Evolutionary conservation across 2,888 invertebrate genomes (phyloP).

Genomic region (Muschampia plurimacula): DNA sequence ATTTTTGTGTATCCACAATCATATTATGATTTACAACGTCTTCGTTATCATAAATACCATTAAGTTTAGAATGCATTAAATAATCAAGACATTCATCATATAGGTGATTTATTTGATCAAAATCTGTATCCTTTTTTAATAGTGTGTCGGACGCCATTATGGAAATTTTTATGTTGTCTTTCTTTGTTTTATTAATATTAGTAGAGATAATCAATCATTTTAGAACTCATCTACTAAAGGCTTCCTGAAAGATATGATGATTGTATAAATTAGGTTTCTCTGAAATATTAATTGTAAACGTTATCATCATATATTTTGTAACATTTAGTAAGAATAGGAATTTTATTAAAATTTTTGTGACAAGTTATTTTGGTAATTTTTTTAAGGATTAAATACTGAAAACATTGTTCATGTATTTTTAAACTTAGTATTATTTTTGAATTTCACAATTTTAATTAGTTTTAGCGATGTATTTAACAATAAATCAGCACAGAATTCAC

Average conservation of each 20-base stretch:
- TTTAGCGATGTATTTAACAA: too few species aligned
- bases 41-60: conserved; percentile 17
- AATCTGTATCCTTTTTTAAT: conserved; percentile 57
- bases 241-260: not conserved
- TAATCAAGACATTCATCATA: conserved; percentile 77
- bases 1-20: conserved; percentile 18
- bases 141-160: conserved; percentile 51
- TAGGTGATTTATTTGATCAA: conserved; percentile 65
- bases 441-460: too few species aligned
- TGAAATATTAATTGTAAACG: too few species aligned
- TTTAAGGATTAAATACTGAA: too few species aligned
- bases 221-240: not conserved
- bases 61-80: conserved; percentile 55
- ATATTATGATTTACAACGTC: conserved; percentile 20
- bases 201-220: conserved; percentile 19
- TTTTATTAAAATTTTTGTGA: too few species aligned
- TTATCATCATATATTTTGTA: too few species aligned
- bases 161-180: conserved; percentile 12
- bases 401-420: too few species aligned
- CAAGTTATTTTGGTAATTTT: too few species aligned
- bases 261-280: not conserved
- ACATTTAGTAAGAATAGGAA: too few species aligned
- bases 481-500: too few species aligned
- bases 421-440: too few species aligned
- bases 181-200: conserved; percentile 3